Conservation (phyloP, 2,888 invertebrate genomes). For the Habrosyne pyritoides region DNA sequence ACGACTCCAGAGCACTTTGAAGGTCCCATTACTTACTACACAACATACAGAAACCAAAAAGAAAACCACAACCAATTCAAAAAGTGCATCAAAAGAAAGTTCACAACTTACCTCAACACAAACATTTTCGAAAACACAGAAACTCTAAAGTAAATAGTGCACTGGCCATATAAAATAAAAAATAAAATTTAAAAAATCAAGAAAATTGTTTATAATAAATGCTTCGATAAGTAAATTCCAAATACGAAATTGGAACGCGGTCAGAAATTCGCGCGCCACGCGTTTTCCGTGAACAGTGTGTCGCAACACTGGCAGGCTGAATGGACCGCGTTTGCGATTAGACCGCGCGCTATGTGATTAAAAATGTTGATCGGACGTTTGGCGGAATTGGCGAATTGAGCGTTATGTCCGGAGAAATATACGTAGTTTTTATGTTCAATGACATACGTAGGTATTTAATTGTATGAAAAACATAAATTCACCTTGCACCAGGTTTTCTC, state of each 20-base stretch:
- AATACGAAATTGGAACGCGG: constrained; percentile 4
- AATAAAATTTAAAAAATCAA: not conserved
- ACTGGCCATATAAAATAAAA: not conserved
- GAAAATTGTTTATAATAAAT: not conserved
- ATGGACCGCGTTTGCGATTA: constrained; percentile 21
- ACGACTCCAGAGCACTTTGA: no score
- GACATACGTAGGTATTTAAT: not conserved
- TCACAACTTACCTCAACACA: not conserved
- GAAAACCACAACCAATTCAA: not conserved
- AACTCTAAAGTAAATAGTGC: not conserved
- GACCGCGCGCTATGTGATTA: constrained; percentile 15
- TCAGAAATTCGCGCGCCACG: constrained; percentile 11
- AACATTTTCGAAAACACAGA: not conserved
- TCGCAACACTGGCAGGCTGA: constrained; percentile 29
- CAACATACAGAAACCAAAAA: not conserved
- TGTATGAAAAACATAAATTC: no score
- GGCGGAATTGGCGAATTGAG: not conserved
- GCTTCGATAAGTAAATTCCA: not conserved
- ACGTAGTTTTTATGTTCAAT: not conserved
- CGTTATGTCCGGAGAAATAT: not conserved
- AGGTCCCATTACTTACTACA: no score
- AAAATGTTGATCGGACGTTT: not conserved
- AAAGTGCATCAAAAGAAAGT: not conserved
- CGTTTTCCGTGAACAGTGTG: constrained; percentile 28
- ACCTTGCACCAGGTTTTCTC: no score